Evolutionary conservation across 2,797 vertebrate species (phyloP).

Genomic region (Acipenser oxyrinchus): DNA sequence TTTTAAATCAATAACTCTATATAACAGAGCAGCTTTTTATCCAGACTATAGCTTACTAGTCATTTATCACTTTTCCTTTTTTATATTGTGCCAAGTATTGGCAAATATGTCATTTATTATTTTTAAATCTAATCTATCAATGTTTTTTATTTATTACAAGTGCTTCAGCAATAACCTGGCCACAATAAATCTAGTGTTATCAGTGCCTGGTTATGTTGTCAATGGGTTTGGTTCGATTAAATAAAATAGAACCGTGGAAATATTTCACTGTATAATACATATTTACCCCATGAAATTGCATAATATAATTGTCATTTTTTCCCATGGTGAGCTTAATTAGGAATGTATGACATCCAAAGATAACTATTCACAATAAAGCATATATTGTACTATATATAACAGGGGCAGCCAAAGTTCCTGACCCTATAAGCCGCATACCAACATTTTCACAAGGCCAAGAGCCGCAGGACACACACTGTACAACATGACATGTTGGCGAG

Average conservation of each 20-base stretch:
- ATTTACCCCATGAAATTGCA: too few species aligned
- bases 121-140: slow-evolving; percentile 11
- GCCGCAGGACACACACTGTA: too few species aligned
- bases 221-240: slow-evolving; percentile 7
- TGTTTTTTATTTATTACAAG: slow-evolving; percentile 13
- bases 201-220: neutral
- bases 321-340: too few species aligned
- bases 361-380: too few species aligned
- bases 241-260: slow-evolving; percentile 5
- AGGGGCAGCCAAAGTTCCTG: too few species aligned
- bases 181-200: slow-evolving; percentile 19
- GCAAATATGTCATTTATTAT: slow-evolving; percentile 12
- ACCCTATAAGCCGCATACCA: too few species aligned
- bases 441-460: too few species aligned
- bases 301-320: too few species aligned
- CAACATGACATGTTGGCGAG: too few species aligned
- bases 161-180: slow-evolving; percentile 10
- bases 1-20: slow-evolving; percentile 15
- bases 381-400: too few species aligned
- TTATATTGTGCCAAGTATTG: slow-evolving; percentile 7
- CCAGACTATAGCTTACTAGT: slow-evolving; percentile 17
- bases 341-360: too few species aligned
- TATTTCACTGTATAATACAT: neutral
- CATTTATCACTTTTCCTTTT: slow-evolving; percentile 11
- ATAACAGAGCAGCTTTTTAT: slow-evolving; percentile 4